Conservation (phyloP, 1,140 invertebrate genomes). For the Drosophila paulistorum region DNA sequence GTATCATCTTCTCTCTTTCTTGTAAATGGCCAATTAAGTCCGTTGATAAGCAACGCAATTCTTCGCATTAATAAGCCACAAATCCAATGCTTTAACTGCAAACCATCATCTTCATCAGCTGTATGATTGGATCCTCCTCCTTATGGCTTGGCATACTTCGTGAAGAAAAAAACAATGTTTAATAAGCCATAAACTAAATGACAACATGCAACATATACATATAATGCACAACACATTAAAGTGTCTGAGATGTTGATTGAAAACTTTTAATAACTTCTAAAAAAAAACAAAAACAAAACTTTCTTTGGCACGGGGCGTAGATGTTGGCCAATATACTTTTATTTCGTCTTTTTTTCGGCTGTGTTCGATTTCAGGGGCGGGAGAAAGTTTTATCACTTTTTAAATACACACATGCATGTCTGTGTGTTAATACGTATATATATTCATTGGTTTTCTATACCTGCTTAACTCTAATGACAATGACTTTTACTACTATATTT, state of each 20-base stretch:
- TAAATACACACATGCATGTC: conserved; percentile 2
- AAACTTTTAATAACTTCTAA: conserved; percentile 2
- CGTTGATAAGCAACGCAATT: conserved; percentile 23
- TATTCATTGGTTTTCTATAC: conserved; percentile 1
- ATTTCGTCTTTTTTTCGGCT: not conserved
- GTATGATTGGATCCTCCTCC: conserved; percentile 30
- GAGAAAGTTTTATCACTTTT: conserved; percentile 11
- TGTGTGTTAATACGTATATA: not conserved
- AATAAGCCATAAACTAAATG: conserved; percentile 56
- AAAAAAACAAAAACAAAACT: not conserved
- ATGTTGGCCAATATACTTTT: not conserved
- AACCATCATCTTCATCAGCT: conserved; percentile 37
- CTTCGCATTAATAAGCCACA: conserved; percentile 21
- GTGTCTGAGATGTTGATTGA: conserved; percentile 18
- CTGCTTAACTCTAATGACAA: conserved; percentile 1
- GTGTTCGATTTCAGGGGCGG: conserved; percentile 6
- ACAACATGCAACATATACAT: conserved; percentile 46
- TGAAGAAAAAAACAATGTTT: conserved; percentile 49
- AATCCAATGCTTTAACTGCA: conserved; percentile 22
- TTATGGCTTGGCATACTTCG: too few relatives aligned
- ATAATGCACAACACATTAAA: conserved; percentile 37
- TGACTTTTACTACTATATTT: conserved; percentile 11
- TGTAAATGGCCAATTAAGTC: conserved; percentile 30
- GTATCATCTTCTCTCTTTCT: not conserved
- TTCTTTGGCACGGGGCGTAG: not conserved